Base-by-base conservation (phyloP, 2,888 invertebrate species). In the Philhelius pedissequus region DNA sequence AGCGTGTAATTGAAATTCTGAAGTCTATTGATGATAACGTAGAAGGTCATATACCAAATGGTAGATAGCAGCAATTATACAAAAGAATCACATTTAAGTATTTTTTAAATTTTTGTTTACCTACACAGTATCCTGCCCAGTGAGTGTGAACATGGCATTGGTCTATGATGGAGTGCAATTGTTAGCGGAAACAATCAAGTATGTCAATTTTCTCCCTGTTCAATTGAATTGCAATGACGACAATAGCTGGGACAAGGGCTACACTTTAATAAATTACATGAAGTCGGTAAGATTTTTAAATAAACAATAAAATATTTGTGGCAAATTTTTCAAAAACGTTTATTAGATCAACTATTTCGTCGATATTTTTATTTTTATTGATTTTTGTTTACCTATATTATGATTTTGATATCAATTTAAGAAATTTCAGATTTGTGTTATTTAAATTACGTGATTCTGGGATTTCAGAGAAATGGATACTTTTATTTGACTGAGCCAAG, bases 141-240 rank as follows among this genome's bases (percentile, higher is more conserved):
- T 91, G 87, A 90, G 89, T 84, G 93, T 96, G 8, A 95, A 95
- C 89, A 94, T 96, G 82, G 97, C 97, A 6, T 92, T 98, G 82
- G 93, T 97, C 87, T 96, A 96, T 89, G 98, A 98, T 90, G 95
- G 97, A 0, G 96, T 98, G 11, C 93, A 94, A 86, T 92, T 98
- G 87, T 96, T 97, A 90, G 95, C 96, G n/a, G 93, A 94, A 88
- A 96, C 96, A 52, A 92, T 97, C 68, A 94, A 94, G 87, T 95
- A 95, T 88, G 89, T 90, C 18, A 91, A 92, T 77, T 93, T 94
- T 8, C 90, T 91, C 22, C 88, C 93, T 3, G 91, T 92, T 87
- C 87, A 91, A 48, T 91, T 96, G 18, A 92, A 92, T 74, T 96
- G 97, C 87, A 93, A 94, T 52, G 92, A 92, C 22, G 92, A 93